Conservation (phyloP, 1,140 invertebrate species). For the Drosophila rhopaloa region DNA sequence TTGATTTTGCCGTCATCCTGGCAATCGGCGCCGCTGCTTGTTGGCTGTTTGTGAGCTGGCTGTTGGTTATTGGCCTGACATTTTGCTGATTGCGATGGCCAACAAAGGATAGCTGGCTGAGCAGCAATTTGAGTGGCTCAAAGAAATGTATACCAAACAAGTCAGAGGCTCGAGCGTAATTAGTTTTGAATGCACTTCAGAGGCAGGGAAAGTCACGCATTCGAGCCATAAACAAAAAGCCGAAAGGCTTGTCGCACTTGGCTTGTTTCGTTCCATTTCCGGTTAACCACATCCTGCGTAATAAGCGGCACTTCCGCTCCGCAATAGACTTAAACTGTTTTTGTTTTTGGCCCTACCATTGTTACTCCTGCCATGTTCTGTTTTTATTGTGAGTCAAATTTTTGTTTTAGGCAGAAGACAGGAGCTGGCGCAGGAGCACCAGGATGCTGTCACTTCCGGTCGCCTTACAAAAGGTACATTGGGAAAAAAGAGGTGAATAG, state of each 20-base stretch:
- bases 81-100: slow-evolving; percentile 46
- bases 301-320: slow-evolving; percentile 76
- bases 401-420: slow-evolving; percentile 38
- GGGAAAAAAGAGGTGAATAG: neutral
- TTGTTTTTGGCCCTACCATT: slow-evolving; percentile 29
- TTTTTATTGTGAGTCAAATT: slow-evolving; percentile 77
- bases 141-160: slow-evolving; percentile 16
- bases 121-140: slow-evolving; percentile 51
- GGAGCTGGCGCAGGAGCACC: slow-evolving; percentile 17
- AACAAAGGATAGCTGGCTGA: slow-evolving; percentile 27
- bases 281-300: slow-evolving; percentile 81
- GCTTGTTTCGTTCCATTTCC: slow-evolving; percentile 78
- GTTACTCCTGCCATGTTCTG: slow-evolving; percentile 25
- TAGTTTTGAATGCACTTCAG: slow-evolving; percentile 64
- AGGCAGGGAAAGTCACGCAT: slow-evolving; percentile 33
- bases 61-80: slow-evolving; percentile 36
- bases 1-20: slow-evolving; percentile 64
- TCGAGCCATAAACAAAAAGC: slow-evolving; percentile 5
- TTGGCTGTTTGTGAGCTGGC: slow-evolving; percentile 46
- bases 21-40: slow-evolving; percentile 50
- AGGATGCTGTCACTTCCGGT: slow-evolving; percentile 68
- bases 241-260: slow-evolving; percentile 65
- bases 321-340: slow-evolving; percentile 72
- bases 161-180: slow-evolving; percentile 40
- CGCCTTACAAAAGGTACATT: neutral